Percentiles rank a stretch among this genome's conserved stretches.
These are phyloP conservation scores for Lordiphosa andalusiaca DNA, from an alignment of 2,888 invertebrate species.

Conservation along the genomic window DNA sequence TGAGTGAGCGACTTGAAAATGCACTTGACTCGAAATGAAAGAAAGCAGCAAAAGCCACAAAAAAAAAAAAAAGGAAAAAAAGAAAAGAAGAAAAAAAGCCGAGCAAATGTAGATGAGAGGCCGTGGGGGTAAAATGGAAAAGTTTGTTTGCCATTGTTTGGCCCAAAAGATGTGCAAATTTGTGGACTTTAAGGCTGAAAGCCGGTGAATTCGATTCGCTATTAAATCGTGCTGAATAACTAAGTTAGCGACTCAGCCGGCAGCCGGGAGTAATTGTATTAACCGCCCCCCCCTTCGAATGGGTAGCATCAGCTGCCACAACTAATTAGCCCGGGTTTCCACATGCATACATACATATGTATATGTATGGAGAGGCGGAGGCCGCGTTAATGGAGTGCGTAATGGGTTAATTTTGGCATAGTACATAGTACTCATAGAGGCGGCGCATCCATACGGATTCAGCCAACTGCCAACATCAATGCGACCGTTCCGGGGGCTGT, in stretches of 20 bases:
- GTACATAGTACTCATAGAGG: constrained; percentile 10
- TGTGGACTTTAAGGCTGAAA: background rate
- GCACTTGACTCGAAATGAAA: constrained; percentile 64
- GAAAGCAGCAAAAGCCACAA: constrained; percentile 34
- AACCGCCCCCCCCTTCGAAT: constrained; percentile 8
- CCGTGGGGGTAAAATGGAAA: constrained; percentile 3
- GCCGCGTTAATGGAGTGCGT: constrained; percentile 70
- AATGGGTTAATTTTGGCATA: constrained; percentile 65
- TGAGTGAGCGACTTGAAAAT: constrained; percentile 43
- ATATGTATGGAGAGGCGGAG: background rate
- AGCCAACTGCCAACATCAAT: too few species aligned
- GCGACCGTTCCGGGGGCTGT: constrained; percentile 1
- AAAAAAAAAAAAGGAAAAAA: constrained; percentile 31
- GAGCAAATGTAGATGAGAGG: constrained; percentile 8
- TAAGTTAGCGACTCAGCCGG: constrained; percentile 40
- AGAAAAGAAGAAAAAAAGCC: constrained; percentile 15
- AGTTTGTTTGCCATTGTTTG: constrained; percentile 14
- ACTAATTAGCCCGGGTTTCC: constrained; percentile 56
- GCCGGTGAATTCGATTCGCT: constrained; percentile 36
- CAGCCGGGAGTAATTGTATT: constrained; percentile 33
- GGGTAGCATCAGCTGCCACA: constrained; percentile 65
- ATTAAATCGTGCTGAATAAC: constrained; percentile 65
- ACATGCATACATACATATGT: constrained; percentile 58
- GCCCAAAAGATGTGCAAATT: constrained; percentile 11
- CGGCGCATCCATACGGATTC: too few species aligned